Evolutionary conservation across 2,888 invertebrate species (phyloP).

Genomic region (Nudaria mundana): DNA sequence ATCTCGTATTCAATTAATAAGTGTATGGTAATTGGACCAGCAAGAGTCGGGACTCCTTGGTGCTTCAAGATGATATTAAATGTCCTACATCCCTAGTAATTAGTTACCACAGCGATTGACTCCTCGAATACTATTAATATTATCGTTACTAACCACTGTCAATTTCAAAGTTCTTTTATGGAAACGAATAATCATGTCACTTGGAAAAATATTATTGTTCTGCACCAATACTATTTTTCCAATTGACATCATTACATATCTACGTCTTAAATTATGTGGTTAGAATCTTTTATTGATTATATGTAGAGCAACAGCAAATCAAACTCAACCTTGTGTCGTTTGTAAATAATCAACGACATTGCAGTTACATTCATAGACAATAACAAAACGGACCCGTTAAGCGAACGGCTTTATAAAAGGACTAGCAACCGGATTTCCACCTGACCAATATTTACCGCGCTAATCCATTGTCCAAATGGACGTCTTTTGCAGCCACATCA

Average conservation of each 20-base stretch:
- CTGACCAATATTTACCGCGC: slow-evolving; percentile 47
- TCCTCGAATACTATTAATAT: slow-evolving; percentile 25
- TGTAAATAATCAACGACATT: too few species aligned
- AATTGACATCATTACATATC: neutral
- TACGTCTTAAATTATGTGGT: too few species aligned
- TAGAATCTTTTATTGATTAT: too few species aligned
- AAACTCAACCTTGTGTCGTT: neutral
- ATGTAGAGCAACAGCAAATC: too few species aligned
- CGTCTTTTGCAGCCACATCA: slow-evolving; percentile 76
- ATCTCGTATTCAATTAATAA: slow-evolving; percentile 66
- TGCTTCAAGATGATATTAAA: slow-evolving; percentile 54
- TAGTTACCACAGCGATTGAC: slow-evolving; percentile 36
- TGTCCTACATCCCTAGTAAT: slow-evolving; percentile 35
- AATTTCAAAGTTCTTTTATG: slow-evolving; percentile 35
- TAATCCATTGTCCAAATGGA: slow-evolving; percentile 50
- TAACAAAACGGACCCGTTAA: slow-evolving; percentile 30
- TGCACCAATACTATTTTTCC: too few species aligned
- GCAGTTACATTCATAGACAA: slow-evolving; percentile 10
- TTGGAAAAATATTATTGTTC: too few species aligned
- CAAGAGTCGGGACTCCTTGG: slow-evolving; percentile 43
- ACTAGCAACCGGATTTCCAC: slow-evolving; percentile 61
- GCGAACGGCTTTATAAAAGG: slow-evolving; percentile 46
- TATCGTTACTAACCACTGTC: slow-evolving; percentile 19
- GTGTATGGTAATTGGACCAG: slow-evolving; percentile 57
- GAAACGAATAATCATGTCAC: slow-evolving; percentile 1